These are phyloP conservation scores for Anadara kagoshimensis DNA, from an alignment of 1,140 invertebrate species.

Conservation along the genomic window DNA sequence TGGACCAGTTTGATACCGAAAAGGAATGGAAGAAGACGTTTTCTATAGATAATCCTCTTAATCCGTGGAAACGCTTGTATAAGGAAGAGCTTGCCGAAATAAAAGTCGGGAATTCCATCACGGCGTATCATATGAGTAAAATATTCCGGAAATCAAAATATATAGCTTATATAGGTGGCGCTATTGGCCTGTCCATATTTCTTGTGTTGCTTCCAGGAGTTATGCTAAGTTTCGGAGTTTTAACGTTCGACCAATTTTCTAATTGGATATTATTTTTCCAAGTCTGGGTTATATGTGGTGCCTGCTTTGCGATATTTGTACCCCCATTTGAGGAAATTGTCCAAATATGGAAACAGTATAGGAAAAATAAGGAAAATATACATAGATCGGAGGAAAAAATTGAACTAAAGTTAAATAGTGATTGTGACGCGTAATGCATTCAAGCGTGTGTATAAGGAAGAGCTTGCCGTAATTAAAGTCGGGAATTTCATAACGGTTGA, in stretches of 20 bases:
- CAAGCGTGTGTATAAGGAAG: constrained; percentile 58
- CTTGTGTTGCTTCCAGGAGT: constrained; percentile 54
- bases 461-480: constrained; percentile 41
- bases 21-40: constrained; percentile 70
- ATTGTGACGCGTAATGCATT: constrained; percentile 59
- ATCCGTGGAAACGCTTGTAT: constrained; percentile 66
- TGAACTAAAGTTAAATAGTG: too few species aligned
- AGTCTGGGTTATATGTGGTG: constrained; percentile 49
- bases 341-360: constrained; percentile 23
- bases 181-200: constrained; percentile 45
- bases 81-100: constrained; percentile 48
- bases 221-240: constrained; percentile 46
- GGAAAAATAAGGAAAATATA: neutral
- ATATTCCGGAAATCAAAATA: constrained; percentile 53
- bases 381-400: too few species aligned
- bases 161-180: constrained; percentile 47
- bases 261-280: constrained; percentile 49
- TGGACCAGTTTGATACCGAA: constrained; percentile 25
- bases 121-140: constrained; percentile 19
- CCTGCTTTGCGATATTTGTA: constrained; percentile 52
- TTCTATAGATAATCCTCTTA: constrained; percentile 72
- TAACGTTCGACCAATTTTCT: constrained; percentile 47
- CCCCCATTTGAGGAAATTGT: constrained; percentile 58
- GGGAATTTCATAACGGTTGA: neutral
- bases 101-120: constrained; percentile 11